A percentile compares a stretch with the other conserved stretches of the same genome.
These are phyloP conservation scores for Oreocharis arfaki DNA, from an alignment of 2,113 vertebrate species.

Conservation along the genomic window DNA sequence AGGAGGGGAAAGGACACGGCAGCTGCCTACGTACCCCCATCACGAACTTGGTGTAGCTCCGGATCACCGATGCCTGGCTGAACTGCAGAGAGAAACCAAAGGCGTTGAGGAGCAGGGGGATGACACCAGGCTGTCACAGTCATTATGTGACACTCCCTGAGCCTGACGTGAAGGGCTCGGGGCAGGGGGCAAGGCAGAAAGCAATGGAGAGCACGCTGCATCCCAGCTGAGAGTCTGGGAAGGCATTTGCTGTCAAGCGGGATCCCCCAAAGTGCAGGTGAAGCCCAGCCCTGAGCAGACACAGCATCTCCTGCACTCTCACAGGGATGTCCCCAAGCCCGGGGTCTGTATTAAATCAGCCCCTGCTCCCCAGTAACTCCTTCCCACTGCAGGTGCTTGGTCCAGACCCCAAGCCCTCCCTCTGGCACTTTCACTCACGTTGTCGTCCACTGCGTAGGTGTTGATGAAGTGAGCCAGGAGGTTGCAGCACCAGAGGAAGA, in stretches of 20 bases:
- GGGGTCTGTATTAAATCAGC: neutral
- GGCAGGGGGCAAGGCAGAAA: neutral
- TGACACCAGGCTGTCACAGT: neutral
- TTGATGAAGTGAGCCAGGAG: conserved; percentile 90
- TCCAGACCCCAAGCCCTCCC: neutral
- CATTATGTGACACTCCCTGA: neutral
- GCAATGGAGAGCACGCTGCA: accelerated
- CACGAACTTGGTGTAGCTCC: conserved; percentile 89
- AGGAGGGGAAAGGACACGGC: neutral
- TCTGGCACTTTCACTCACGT: conserved; percentile 72
- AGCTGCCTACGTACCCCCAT: conserved; percentile 79
- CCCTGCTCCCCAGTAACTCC: neutral
- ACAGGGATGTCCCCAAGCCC: neutral
- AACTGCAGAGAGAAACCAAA: conserved; percentile 73
- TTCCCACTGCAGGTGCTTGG: neutral
- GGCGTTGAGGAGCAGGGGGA: neutral
- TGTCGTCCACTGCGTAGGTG: conserved; percentile 86
- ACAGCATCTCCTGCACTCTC: neutral
- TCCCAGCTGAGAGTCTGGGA: neutral
- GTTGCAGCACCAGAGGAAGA: conserved; percentile 91
- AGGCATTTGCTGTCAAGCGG: neutral
- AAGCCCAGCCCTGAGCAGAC: neutral
- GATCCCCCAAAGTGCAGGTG: neutral
- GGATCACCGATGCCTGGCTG: conserved; percentile 83
- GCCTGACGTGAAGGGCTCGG: accelerated